Evolutionary conservation across 2,113 vertebrate genomes (phyloP).

Genomic region (Choloepus hoffmanni): DNA sequence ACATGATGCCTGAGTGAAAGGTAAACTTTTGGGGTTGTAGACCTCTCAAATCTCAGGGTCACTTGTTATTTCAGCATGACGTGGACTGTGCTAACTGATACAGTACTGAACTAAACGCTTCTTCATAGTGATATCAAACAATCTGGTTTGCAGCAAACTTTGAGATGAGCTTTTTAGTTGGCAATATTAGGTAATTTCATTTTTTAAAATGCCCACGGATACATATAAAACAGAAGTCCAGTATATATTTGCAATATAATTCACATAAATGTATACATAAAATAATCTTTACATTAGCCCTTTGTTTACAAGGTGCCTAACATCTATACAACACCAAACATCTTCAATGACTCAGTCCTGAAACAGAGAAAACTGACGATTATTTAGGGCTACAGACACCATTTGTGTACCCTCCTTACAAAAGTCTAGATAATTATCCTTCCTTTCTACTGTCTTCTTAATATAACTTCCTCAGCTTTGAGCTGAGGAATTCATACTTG

Average conservation of each 20-base stretch:
- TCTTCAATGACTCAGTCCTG: not conserved
- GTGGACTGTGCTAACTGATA: not conserved
- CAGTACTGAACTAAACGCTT: not conserved
- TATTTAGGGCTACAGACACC: not conserved
- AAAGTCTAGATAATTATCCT: constrained; percentile 64
- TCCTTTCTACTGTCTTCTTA: constrained; percentile 55
- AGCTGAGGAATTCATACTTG: constrained; percentile 40
- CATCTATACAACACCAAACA: not conserved
- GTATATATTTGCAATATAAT: constrained; percentile 31
- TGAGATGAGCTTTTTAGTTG: not conserved
- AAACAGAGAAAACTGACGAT: not conserved
- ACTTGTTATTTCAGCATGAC: not conserved
- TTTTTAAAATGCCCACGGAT: not conserved
- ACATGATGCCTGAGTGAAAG: not conserved
- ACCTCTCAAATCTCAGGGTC: not conserved
- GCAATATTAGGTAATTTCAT: not conserved
- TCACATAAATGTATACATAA: not conserved
- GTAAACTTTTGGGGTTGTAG: not conserved
- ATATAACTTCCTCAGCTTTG: constrained; percentile 23
- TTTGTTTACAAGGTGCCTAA: not conserved
- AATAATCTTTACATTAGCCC: not conserved
- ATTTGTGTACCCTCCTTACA: not conserved
- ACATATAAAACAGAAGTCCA: not conserved
- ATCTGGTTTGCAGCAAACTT: not conserved
- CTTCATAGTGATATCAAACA: not conserved